phyloP scores from a whole-genome alignment of 2,797 vertebrate species.

The Falco berigora region DNA sequence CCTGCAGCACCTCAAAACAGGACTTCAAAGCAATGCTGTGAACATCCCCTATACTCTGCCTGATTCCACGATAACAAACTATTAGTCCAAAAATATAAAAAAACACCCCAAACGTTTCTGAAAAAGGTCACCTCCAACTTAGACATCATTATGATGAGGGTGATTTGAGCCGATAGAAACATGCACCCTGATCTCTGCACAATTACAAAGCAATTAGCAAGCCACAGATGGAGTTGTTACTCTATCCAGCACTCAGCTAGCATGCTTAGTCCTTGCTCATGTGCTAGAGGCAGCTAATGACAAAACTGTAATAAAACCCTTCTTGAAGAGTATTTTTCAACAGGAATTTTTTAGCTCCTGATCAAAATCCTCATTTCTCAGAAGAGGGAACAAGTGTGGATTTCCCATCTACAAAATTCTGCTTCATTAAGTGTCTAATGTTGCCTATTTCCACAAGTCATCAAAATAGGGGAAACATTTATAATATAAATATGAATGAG shows the following conservation, averaged over 20 bases:
- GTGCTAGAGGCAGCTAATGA: background rate
- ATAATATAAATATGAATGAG: background rate
- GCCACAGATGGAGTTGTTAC: background rate
- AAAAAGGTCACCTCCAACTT: background rate
- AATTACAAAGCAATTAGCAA: constrained; percentile 6
- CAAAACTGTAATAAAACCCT: background rate
- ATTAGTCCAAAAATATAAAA: background rate
- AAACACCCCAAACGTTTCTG: background rate
- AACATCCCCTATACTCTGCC: background rate
- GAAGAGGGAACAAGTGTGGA: background rate
- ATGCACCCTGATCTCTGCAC: background rate
- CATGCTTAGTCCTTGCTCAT: background rate
- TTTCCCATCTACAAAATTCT: background rate
- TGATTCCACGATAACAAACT: background rate
- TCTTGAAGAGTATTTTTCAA: background rate
- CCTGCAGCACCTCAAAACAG: background rate
- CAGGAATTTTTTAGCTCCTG: background rate
- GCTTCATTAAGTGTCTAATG: background rate
- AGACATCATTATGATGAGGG: background rate
- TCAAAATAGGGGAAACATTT: background rate
- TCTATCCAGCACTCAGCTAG: background rate
- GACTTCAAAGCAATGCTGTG: background rate
- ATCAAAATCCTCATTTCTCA: background rate
- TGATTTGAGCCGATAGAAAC: background rate
- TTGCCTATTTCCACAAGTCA: background rate